Conservation (phyloP, 1,140 invertebrate species). For the Nylanderia fulva region DNA sequence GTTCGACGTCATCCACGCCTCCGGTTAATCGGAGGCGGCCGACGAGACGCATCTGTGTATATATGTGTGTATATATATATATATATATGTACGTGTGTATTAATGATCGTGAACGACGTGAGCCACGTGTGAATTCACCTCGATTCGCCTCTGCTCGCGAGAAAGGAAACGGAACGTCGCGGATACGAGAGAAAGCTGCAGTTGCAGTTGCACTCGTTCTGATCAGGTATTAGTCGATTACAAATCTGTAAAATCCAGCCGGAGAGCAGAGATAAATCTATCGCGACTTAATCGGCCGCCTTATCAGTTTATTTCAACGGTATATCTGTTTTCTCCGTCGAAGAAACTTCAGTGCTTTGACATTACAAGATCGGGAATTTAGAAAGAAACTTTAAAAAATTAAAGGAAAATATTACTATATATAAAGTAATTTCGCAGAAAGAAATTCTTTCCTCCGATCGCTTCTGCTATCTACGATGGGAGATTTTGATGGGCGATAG, state of each 20-base stretch:
- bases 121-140: slow-evolving; percentile 60
- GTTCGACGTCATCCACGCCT: slow-evolving; percentile 58
- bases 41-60: slow-evolving; percentile 1
- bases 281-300: not conserved
- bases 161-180: slow-evolving; percentile 56
- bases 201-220: not conserved
- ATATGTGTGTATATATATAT: not conserved
- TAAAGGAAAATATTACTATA: not conserved
- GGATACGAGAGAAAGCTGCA: slow-evolving; percentile 42
- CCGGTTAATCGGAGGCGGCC: slow-evolving; percentile 42
- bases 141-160: slow-evolving; percentile 43
- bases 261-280: slow-evolving; percentile 29
- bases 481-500: slow-evolving; percentile 9
- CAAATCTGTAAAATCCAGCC: not conserved
- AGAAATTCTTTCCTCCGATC: not conserved
- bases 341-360: not conserved
- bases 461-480: not conserved
- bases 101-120: slow-evolving; percentile 35
- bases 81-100: not conserved
- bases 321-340: not conserved
- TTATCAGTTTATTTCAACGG: slow-evolving; percentile 26
- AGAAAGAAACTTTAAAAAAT: too few species aligned
- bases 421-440: not conserved
- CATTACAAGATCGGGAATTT: not conserved
- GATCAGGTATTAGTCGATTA: not conserved